Evolutionary conservation across 2,797 vertebrate genomes (phyloP), one percentile per base, ranked within the genome.

Genomic region (Morus bassanus): DNA sequence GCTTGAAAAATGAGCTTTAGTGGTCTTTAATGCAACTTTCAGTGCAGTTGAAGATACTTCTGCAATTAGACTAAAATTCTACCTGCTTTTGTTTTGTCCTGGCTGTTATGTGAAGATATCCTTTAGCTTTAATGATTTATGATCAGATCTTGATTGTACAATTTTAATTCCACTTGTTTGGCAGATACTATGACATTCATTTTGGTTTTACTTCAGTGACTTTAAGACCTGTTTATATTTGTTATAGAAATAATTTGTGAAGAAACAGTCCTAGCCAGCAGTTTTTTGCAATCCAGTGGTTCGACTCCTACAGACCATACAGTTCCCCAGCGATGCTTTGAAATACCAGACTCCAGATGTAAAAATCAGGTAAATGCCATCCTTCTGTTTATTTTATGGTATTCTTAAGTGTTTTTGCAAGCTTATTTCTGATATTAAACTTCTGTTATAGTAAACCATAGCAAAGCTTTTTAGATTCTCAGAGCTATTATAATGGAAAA

Each of bases 251-350:
- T 99, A 98, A 98, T 92, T 86, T 97, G 89, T 98, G 98, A 97
- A 98, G 98, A 99, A 97, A 98, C 98, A 97, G 97, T 97, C 90
- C 96, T 98, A 97, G 95, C 97, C 91, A 98, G 98, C 98, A 98
- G 97, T 96, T 81, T 96, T 87, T 97, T 98, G 9, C 97, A 96
- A 27, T 97, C 96, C 10, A 96, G 98, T 89, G 97, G 95, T 97
- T 97, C 93, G 97, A 98, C 98, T 97, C 98, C 98, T 85, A 98
- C 98, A 97, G 98, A 98, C 95, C 93, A 96, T 97, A 95, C 98
- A 97, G 96, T 98, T 97, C 97, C 98, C 98, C 97, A 97, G 88
- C 96, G 91, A 98, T 98, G 98, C 98, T 98, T 97, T 78, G 96
- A 98, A 97, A 97, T 97, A 95, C 84, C 96, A 96, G 96, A 98